A percentile compares a stretch with the other conserved stretches of the same genome.
Conservation (phyloP, 2,113 vertebrate species). For the Carettochelys insculpta region DNA sequence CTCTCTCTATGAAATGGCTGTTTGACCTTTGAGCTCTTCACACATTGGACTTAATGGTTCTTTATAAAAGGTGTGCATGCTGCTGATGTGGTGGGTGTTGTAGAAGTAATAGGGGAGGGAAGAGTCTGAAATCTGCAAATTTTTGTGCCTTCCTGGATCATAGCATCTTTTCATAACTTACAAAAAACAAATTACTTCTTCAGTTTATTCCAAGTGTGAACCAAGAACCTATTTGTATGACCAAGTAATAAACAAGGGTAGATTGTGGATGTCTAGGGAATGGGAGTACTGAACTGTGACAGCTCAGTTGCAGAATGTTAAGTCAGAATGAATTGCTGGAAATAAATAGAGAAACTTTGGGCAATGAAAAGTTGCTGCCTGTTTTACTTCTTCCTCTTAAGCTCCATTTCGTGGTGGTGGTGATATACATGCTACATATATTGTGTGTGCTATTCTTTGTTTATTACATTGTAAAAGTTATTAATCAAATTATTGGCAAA, state of each 20-base stretch:
- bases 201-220: background rate
- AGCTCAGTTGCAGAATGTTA: background rate
- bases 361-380: background rate
- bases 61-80: background rate
- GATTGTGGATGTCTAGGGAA: background rate
- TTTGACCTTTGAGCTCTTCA: background rate
- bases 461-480: background rate
- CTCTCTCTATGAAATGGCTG: background rate
- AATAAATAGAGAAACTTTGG: background rate
- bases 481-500: conserved; percentile 16
- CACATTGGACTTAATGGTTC: background rate
- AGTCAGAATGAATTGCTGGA: background rate
- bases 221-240: background rate
- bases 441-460: background rate
- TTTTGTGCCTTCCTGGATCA: background rate
- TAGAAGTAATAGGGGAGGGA: background rate
- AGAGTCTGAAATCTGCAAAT: background rate
- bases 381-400: background rate
- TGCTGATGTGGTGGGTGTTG: background rate
- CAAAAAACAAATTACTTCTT: background rate
- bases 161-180: background rate
- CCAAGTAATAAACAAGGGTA: background rate
- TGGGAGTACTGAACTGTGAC: background rate
- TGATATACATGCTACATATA: background rate
- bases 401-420: conserved; percentile 15